Base-by-base conservation (phyloP, 2,113 vertebrate genomes). In the Aleadryas rufinucha region DNA sequence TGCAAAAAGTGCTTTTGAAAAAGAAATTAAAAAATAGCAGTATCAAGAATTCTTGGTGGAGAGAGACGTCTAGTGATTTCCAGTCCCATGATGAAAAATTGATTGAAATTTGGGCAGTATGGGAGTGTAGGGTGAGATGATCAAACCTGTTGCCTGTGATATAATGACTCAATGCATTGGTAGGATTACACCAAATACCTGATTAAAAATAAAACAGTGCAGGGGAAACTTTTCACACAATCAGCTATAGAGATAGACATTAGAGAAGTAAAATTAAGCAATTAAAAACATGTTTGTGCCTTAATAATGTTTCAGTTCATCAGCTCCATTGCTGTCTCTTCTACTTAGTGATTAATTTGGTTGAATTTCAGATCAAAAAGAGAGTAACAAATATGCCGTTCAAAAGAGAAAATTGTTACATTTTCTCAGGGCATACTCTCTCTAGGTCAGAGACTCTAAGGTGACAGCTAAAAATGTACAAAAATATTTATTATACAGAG, bases 271-370 rank as follows among this genome's bases (percentile, higher is more conserved):
- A 84, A 97, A 96, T 93, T 63, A 95, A 97, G 92, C 86, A 98
- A 97, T 96, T 98, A 97, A 97, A 97, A 97, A 79, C 33, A 26
- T 19, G 17, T 89, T 97, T 97, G 85, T 97, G 82, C 84, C 91
- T 96, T 95, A 95, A 84, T 95, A 91, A 63, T 95, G 50, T 96
- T 98, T 95, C 89, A 97, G 69, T 97, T 98, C 81, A 96, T 92
- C 96, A 90, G 39, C 31, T 84, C 56, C 26, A 53, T 78, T 89
- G 53, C 80, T 92, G 12, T 97, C 44, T 83, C 33, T 78, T 97
- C 87, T 54, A 65, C 61, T 96, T 97, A 93, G 87, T 81, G 90
- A 79, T 94, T 96, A 64, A 90, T 92, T 97, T 92, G 71, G 31
- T 71, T 93, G 93, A 97, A 91, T 93, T 90, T 90, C 79, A 87